Evolutionary conservation across 64 coral and sea anemone genomes (phyloP).

Genomic region (Dendrophyllia cribrosa): DNA sequence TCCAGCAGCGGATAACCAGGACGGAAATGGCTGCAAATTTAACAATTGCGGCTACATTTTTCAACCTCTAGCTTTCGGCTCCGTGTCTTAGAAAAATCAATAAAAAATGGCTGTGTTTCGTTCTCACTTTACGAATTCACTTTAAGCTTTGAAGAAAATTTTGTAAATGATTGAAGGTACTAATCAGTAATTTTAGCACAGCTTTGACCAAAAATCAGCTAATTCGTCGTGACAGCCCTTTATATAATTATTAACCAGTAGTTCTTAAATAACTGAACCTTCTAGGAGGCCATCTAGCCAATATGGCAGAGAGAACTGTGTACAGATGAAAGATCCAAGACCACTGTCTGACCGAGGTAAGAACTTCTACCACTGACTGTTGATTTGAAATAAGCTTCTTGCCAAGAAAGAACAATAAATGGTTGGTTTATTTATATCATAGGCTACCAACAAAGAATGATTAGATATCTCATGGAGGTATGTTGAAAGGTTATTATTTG

Average conservation of each 20-base stretch:
- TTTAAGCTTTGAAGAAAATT: no score
- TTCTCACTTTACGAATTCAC: no score
- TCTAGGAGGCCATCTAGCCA: constrained; percentile 58
- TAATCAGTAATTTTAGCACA: no score
- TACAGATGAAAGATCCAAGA: constrained; percentile 67
- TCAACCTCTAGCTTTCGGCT: no score
- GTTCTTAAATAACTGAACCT: not conserved
- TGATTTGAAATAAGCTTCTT: not conserved
- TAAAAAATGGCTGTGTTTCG: no score
- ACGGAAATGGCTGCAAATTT: no score
- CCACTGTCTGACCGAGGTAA: constrained; percentile 65
- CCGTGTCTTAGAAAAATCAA: no score
- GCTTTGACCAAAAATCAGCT: no score
- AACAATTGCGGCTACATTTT: no score
- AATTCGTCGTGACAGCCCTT: no score
- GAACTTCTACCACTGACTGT: not conserved
- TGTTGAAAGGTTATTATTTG: not conserved
- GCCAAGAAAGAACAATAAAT: not conserved
- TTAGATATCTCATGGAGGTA: constrained; percentile 92
- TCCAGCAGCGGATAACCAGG: no score
- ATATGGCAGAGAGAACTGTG: constrained; percentile 61
- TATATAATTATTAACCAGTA: not conserved
- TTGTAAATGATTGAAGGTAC: no score
- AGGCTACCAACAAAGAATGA: constrained; percentile 91
- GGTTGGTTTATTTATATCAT: not conserved